Base-by-base conservation (phyloP, 2,888 invertebrate species). In the Tubiluchus corallicola region DNA sequence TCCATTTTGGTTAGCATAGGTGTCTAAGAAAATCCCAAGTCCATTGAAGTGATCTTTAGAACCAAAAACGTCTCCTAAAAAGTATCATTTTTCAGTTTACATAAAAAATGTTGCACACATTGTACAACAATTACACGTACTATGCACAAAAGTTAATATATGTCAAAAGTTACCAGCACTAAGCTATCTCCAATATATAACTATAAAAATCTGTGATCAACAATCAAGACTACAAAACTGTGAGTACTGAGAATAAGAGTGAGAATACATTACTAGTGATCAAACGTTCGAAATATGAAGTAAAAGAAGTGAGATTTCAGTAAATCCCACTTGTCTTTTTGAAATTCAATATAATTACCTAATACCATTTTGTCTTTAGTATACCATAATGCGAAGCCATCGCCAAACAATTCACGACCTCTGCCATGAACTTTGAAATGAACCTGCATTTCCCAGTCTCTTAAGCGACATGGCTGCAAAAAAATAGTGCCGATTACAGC, bases 1-100 rank as follows among this genome's bases (percentile, higher is more conserved):
- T 3, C 94, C 96, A 69, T 98, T 96, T 57, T 98, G 94, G 65
- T 99, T 99, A 65, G 90, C 94, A 63, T 98, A 99, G 0, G 98
- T 98, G 59, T 99, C 98, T 48, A 98, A 67, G 59, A 98, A 82
- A 29, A 99, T 73, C 3, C 81, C 88, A 29, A 99, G 68, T 0
- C 98, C 72, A 80, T 52, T 76, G 67, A 92, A 98, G 58, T 74
- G 77, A 63, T 99, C 90, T 58, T 77, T 79, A 63, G 80, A 90
- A 15, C 98, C 98, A 68, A 98, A 98, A 3, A 98, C 90, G 0
- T 81, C 77, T 0, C 98, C 98, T 63, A 55, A 42, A 21, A 49
- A 45, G 37, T 48, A 48, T 20, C 54, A 19, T 40, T n/a, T 9
- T 29, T n/a, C 9, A n/a, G n/a, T n/a, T n/a, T n/a, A n/a, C n/a